Percentiles rank a stretch among this genome's conserved stretches.
phyloP scores from a whole-genome alignment of 2,888 invertebrate genomes.

The Gibbula magus region DNA sequence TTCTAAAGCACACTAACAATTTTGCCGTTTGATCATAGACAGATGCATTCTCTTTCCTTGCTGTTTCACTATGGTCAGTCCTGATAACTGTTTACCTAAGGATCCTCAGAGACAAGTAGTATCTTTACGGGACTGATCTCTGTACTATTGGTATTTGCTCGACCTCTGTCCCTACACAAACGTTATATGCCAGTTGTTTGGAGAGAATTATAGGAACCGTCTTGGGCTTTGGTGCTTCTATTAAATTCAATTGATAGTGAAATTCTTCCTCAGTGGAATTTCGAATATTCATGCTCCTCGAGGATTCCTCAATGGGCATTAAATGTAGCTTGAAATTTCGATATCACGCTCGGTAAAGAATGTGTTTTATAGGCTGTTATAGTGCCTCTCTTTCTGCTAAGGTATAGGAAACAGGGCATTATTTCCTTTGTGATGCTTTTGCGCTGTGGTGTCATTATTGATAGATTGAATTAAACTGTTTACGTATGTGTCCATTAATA shows the following conservation, averaged over 20 bases:
- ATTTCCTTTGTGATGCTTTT: too few species aligned
- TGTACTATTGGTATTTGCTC: background rate
- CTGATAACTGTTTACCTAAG: background rate
- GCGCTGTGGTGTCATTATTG: too few species aligned
- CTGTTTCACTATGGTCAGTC: background rate
- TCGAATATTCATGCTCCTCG: background rate
- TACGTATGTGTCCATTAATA: too few species aligned
- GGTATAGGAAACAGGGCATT: too few species aligned
- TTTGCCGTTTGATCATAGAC: background rate
- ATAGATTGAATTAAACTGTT: too few species aligned
- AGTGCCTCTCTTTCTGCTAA: too few species aligned
- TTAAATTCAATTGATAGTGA: slow-evolving; percentile 10
- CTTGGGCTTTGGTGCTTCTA: background rate
- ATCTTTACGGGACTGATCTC: slow-evolving; percentile 10
- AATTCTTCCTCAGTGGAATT: background rate
- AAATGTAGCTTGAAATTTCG: background rate
- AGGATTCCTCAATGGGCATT: background rate
- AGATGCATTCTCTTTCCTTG: background rate
- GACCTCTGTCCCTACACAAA: background rate
- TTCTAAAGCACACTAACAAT: background rate
- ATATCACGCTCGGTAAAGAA: background rate
- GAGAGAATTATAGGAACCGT: background rate
- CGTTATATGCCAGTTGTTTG: background rate
- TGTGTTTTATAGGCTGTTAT: too few species aligned
- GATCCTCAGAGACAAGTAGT: slow-evolving; percentile 3